A percentile compares a stretch with the other conserved stretches of the same genome.
Evolutionary conservation across 2,888 invertebrate species (phyloP).

Genomic region (Eupithecia dodoneata): DNA sequence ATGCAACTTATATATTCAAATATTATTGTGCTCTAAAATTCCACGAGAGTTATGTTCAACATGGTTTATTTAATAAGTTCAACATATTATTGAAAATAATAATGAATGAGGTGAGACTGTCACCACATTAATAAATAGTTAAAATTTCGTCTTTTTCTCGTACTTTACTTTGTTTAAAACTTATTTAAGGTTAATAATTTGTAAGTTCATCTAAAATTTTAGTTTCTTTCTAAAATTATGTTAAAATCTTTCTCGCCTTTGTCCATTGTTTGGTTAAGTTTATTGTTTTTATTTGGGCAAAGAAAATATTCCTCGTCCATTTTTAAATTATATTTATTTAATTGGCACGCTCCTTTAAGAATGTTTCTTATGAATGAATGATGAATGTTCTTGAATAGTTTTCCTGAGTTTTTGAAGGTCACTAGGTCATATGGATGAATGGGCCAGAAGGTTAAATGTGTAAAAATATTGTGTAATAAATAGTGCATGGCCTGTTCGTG

Average conservation of each 20-base stretch:
- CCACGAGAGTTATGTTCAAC: not conserved
- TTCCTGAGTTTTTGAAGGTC: not conserved
- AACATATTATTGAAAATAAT: not conserved
- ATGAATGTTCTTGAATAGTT: not conserved
- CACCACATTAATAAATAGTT: not conserved
- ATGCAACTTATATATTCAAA: not conserved
- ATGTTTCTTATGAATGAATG: not conserved
- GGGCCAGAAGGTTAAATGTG: not conserved
- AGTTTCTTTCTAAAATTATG: not conserved
- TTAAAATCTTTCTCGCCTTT: not conserved
- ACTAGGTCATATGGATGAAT: not conserved
- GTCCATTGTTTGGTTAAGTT: not conserved
- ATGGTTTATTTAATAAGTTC: not conserved
- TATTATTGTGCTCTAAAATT: not conserved
- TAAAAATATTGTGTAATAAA: not conserved
- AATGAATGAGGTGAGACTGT: not conserved
- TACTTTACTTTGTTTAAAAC: not conserved
- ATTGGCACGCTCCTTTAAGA: not conserved
- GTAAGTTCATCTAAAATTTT: not conserved
- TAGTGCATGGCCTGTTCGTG: not conserved
- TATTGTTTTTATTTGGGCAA: not conserved
- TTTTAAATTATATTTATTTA: constrained; percentile 11
- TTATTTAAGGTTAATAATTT: not conserved
- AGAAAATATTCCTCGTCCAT: not conserved
- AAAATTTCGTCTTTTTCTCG: not conserved